A percentile compares a stretch with the other conserved stretches of the same genome.
These are phyloP conservation scores for Calonectris borealis DNA, from an alignment of 2,113 vertebrate species.

Conservation along the genomic window DNA sequence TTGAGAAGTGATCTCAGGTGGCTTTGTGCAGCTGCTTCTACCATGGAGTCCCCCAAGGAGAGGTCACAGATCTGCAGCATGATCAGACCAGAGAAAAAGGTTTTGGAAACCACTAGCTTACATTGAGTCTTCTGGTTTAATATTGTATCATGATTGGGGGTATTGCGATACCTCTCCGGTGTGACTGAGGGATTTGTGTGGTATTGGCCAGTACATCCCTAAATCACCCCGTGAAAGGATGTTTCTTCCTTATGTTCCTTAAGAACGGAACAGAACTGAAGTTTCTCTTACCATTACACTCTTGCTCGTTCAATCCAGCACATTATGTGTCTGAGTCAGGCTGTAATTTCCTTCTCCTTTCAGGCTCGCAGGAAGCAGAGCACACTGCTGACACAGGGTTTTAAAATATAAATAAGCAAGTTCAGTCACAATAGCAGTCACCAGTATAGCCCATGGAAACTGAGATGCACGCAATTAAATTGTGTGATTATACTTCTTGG, in stretches of 20 bases:
- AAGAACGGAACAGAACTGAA: neutral
- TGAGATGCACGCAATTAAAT: neutral
- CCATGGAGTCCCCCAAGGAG: neutral
- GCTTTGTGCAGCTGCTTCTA: neutral
- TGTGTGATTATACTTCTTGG: neutral
- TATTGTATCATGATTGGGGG: neutral
- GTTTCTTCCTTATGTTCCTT: neutral
- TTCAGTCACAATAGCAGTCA: neutral
- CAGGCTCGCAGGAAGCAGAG: neutral
- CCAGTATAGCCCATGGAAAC: neutral
- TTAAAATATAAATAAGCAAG: neutral
- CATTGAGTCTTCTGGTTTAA: neutral
- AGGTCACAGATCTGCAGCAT: neutral
- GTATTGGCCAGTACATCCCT: neutral
- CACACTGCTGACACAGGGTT: neutral
- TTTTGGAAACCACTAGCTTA: neutral
- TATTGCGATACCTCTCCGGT: neutral
- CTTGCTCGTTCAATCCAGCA: neutral
- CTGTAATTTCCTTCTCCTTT: conserved; percentile 11
- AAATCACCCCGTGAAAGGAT: neutral
- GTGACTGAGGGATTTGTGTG: neutral
- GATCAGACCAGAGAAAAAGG: neutral
- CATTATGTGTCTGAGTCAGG: neutral
- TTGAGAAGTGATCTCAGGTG: neutral
- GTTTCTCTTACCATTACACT: neutral